Conservation (phyloP, 1,140 invertebrate species). For the Drosophila aff. region DNA sequence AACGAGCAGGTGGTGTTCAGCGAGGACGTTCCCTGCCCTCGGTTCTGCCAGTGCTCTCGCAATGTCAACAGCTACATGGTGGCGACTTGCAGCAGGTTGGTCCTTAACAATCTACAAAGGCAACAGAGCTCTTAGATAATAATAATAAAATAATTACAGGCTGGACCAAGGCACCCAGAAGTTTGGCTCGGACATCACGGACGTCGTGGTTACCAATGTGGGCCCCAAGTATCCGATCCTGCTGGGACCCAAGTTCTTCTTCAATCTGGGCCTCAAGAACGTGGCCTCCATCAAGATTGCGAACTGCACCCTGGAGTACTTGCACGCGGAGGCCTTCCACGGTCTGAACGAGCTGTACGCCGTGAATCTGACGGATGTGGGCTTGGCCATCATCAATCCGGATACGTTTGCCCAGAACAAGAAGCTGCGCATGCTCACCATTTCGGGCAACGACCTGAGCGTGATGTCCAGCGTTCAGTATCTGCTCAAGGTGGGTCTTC, state of each 20-base stretch:
- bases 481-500: constrained; percentile 65
- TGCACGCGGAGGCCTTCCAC: constrained; percentile 88
- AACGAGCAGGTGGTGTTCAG: constrained; percentile 72
- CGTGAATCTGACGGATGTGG: constrained; percentile 89
- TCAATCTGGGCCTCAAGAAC: constrained; percentile 86
- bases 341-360: constrained; percentile 88
- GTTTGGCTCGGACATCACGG: constrained; percentile 87
- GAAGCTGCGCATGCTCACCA: constrained; percentile 88
- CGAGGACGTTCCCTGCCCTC: constrained; percentile 80
- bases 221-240: constrained; percentile 86
- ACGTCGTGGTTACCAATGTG: constrained; percentile 87
- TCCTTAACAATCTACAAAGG: background rate
- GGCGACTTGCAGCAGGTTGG: constrained; percentile 80
- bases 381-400: constrained; percentile 87
- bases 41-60: constrained; percentile 76
- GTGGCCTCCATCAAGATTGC: constrained; percentile 87
- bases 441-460: constrained; percentile 89
- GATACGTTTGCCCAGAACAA: constrained; percentile 89
- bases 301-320: constrained; percentile 86
- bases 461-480: constrained; percentile 75
- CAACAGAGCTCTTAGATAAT: background rate
- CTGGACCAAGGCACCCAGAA: constrained; percentile 87
- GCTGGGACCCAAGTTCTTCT: constrained; percentile 87
- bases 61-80: constrained; percentile 82
- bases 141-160: constrained; percentile 41